phyloP scores from a whole-genome alignment of 1,140 invertebrate species.

The Drosophila lowei region DNA sequence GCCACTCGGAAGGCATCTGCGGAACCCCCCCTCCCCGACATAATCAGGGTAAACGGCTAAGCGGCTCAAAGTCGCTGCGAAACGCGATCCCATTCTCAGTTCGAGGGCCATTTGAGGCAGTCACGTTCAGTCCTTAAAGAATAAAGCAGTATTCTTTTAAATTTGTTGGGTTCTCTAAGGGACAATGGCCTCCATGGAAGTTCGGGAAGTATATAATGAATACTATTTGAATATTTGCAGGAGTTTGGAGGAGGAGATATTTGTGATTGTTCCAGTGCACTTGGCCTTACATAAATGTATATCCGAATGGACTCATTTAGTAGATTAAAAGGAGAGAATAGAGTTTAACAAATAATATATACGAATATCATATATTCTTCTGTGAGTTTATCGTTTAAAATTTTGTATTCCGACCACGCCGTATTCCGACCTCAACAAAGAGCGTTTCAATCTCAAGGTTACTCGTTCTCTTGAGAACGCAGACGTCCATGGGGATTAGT shows the following conservation, averaged over 20 bases:
- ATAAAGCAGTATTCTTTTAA: neutral
- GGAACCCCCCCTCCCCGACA: constrained; percentile 3
- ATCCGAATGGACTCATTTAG: too few relatives aligned
- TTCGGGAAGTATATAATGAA: neutral
- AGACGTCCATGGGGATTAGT: constrained; percentile 98
- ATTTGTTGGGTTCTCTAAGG: neutral
- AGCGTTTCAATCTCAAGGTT: constrained; percentile 84
- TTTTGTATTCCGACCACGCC: constrained; percentile 67
- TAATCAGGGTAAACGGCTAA: constrained; percentile 28
- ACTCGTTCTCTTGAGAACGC: constrained; percentile 99
- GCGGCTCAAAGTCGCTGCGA: neutral
- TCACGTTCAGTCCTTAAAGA: neutral
- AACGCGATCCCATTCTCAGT: neutral
- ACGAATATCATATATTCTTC: too few relatives aligned
- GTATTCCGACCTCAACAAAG: constrained; percentile 51
- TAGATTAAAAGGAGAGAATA: too few relatives aligned
- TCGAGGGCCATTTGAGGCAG: neutral
- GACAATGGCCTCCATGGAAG: too few relatives aligned
- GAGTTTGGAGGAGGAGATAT: too few relatives aligned
- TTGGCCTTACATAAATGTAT: too few relatives aligned
- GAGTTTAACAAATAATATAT: too few relatives aligned
- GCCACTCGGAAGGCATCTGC: constrained; percentile 13
- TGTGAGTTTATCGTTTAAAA: constrained; percentile 38
- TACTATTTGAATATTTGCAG: too few relatives aligned
- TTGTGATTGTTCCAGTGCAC: too few relatives aligned